phyloP scores from a whole-genome alignment of 2,797 vertebrate species.

The Melopsittacus undulatus region DNA sequence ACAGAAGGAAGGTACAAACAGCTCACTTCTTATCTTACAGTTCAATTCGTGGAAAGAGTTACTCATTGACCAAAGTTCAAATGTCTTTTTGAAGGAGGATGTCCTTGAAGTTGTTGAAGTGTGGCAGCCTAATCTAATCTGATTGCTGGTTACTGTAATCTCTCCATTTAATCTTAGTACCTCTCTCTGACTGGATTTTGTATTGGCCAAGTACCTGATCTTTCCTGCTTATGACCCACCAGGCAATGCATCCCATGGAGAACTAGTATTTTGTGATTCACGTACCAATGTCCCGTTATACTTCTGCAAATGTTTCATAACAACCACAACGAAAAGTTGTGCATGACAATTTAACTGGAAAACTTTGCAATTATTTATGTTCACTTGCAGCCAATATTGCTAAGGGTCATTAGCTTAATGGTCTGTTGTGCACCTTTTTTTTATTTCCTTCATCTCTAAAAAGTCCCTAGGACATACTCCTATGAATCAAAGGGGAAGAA shows the following conservation, averaged over 20 bases:
- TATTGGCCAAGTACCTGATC: neutral
- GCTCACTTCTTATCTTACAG: neutral
- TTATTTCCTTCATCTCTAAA: neutral
- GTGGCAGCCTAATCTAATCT: neutral
- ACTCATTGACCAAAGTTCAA: neutral
- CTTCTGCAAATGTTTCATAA: constrained; percentile 1
- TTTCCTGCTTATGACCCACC: neutral
- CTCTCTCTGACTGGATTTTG: neutral
- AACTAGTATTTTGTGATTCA: neutral
- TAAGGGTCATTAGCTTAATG: constrained; percentile 37
- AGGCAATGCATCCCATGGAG: neutral
- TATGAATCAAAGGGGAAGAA: neutral
- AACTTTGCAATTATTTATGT: constrained; percentile 29
- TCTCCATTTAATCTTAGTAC: neutral
- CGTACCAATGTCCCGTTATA: neutral
- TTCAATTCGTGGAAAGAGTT: neutral
- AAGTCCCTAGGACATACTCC: neutral
- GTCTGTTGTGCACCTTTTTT: neutral
- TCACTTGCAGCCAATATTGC: neutral
- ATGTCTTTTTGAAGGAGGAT: neutral
- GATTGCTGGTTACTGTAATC: neutral
- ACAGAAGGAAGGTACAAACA: neutral
- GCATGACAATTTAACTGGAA: constrained; percentile 33
- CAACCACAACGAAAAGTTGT: constrained; percentile 5
- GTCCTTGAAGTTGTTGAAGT: neutral